phyloP scores from a whole-genome alignment of 2,113 vertebrate species.

The Phyllostomus discolor region DNA sequence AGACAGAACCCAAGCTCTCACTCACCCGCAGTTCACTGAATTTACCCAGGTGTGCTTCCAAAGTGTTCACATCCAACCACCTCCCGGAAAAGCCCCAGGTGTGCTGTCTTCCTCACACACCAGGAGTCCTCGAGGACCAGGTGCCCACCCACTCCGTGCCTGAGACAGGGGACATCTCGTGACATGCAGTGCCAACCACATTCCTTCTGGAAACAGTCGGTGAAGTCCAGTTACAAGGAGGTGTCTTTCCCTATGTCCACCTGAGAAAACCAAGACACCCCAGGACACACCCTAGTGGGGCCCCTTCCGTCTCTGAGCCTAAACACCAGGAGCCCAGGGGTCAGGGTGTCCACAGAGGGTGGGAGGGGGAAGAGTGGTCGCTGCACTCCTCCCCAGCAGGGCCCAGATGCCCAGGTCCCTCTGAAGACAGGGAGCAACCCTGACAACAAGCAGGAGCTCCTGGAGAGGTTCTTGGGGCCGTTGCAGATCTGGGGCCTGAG shows the following conservation, averaged over 20 bases:
- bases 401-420: not conserved
- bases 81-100: not conserved
- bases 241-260: not conserved
- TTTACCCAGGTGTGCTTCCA: not conserved
- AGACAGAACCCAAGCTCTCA: not conserved
- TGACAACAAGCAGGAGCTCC: not conserved
- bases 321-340: not conserved
- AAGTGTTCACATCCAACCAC: not conserved
- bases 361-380: not conserved
- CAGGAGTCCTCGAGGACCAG: not conserved
- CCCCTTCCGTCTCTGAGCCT: not conserved
- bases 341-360: not conserved
- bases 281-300: rapidly evolving
- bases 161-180: not conserved
- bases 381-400: not conserved
- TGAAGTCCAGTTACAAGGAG: not conserved
- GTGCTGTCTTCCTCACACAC: not conserved
- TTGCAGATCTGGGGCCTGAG: not conserved
- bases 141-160: not conserved
- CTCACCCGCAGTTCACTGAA: not conserved
- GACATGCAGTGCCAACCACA: not conserved
- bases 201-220: not conserved
- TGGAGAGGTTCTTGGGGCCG: not conserved
- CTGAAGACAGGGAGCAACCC: too few species aligned
- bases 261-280: not conserved